phyloP scores from a whole-genome alignment of 1,140 invertebrate species.

The Drosophila mojavensis region DNA sequence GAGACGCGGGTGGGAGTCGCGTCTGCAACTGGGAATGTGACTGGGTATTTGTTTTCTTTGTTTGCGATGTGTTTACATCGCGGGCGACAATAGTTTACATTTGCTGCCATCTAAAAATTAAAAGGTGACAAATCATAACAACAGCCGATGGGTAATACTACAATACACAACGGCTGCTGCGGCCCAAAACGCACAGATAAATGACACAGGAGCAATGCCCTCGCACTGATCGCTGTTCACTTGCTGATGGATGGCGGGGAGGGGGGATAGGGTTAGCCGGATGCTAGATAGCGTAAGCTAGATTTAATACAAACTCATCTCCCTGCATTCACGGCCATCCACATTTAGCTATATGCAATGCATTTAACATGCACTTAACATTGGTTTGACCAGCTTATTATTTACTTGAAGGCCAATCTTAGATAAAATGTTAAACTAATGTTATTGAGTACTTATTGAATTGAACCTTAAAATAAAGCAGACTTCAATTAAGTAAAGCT shows the following conservation, averaged over 20 bases:
- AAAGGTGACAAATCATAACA: slow-evolving; percentile 78
- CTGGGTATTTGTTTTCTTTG: slow-evolving; percentile 67
- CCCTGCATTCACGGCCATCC: neutral
- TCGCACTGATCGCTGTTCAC: slow-evolving; percentile 2
- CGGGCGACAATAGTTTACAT: slow-evolving; percentile 75
- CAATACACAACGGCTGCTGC: neutral
- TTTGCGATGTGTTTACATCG: slow-evolving; percentile 63
- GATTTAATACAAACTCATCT: neutral
- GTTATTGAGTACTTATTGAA: too few relatives aligned
- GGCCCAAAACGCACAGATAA: neutral
- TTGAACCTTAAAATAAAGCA: too few relatives aligned
- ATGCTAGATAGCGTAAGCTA: slow-evolving; percentile 9
- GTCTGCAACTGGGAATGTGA: slow-evolving; percentile 24
- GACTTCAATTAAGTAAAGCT: too few relatives aligned
- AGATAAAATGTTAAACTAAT: too few relatives aligned
- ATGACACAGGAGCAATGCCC: slow-evolving; percentile 18
- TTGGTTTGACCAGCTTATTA: too few relatives aligned
- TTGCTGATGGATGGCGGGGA: neutral
- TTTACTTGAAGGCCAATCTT: too few relatives aligned
- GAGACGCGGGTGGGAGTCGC: neutral
- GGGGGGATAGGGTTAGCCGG: neutral
- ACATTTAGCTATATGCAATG: too few relatives aligned
- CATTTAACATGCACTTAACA: too few relatives aligned
- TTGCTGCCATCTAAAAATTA: slow-evolving; percentile 75
- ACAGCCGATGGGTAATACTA: slow-evolving; percentile 37